Percentiles rank a stretch among this genome's conserved stretches.
phyloP scores from a whole-genome alignment of 2,888 invertebrate genomes.

The Hirtodrosophila duncani region DNA sequence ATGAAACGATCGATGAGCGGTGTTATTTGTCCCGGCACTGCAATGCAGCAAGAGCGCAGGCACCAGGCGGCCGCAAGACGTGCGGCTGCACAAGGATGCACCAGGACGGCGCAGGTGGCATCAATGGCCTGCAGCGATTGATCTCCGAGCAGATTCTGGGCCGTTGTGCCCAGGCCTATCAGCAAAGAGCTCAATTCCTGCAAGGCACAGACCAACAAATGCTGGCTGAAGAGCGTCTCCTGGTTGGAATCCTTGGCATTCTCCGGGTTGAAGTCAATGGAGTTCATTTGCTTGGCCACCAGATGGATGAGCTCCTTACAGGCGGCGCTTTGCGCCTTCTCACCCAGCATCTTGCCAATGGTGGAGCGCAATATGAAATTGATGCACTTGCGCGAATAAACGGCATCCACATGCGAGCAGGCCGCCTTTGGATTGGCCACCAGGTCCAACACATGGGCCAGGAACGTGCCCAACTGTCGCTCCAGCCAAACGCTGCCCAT shows the following conservation, averaged over 20 bases:
- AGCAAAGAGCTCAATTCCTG: conserved; percentile 94
- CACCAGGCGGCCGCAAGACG: conserved; percentile 97
- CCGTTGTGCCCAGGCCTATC: conserved; percentile 94
- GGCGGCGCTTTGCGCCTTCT: conserved; percentile 97
- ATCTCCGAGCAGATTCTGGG: conserved; percentile 92
- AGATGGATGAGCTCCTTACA: conserved; percentile 95
- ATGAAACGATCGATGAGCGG: conserved; percentile 94
- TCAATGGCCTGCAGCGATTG: conserved; percentile 86
- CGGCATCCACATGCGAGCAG: conserved; percentile 97
- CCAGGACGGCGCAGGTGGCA: conserved; percentile 84
- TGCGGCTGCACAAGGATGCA: conserved; percentile 96
- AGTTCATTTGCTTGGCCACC: conserved; percentile 96
- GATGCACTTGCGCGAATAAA: conserved; percentile 97
- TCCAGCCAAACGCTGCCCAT: conserved; percentile 98
- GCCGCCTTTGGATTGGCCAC: conserved; percentile 97
- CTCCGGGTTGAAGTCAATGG: conserved; percentile 94
- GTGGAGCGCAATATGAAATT: conserved; percentile 95
- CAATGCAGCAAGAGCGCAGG: conserved; percentile 91
- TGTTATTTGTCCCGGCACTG: conserved; percentile 95
- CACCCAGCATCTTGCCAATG: conserved; percentile 95
- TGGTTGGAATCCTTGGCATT: conserved; percentile 94
- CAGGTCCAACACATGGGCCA: conserved; percentile 94
- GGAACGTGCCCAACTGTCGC: conserved; percentile 89
- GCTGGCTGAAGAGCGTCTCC: conserved; percentile 93
- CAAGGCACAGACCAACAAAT: conserved; percentile 93